Base-by-base conservation (phyloP, 2,797 vertebrate genomes). In the Dermochelys coriacea region DNA sequence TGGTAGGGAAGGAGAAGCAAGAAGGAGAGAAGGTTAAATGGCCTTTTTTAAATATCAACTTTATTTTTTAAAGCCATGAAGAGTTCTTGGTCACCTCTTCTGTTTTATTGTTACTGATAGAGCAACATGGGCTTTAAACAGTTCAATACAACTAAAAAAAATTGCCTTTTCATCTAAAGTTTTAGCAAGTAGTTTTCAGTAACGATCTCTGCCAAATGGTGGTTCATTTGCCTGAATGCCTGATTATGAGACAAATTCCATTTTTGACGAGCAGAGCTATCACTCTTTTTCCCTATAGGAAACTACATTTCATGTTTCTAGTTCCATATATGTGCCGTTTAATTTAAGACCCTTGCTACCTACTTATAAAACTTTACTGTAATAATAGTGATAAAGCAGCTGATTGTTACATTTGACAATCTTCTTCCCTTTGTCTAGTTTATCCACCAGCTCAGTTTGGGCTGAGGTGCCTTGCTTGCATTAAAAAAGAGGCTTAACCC, bases 271-370 rank as follows among this genome's bases (percentile, higher is more conserved):
- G 77, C 75, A 85, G 91, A 95, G 55, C 90, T 97, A 94, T 95
- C 90, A 57, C n/a, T 91, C 19, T 45, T 64, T 88, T 93, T 85
- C 82, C 83, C 87, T 92, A 10, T 12, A 88, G 86, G 92, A 16
- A 19, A 51, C 61, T 80, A n/a, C 5, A 2, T 79, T 94, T 97
- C 89, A 57, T 75, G n/a, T 95, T 97, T 92, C 92, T 85, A 91
- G 54, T 90, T 84, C 88, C 91, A 94, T 77, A 96, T 95, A 95
- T 97, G 96, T 97, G 95, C 96, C 95, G 95, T 97, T 98, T 98
- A 97, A 98, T 98, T 98, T 97, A 97, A 91, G 93, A 94, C 79
- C 51, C 78, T 90, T 81, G n/a, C 37, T 96, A 81, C 64, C 87
- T 93, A 89, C 85, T 85, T 93, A 68, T 92, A 97, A 96, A 95